These are phyloP conservation scores for Monoplex corrugatus DNA, from an alignment of 2,888 invertebrate species.

Conservation along the genomic window DNA sequence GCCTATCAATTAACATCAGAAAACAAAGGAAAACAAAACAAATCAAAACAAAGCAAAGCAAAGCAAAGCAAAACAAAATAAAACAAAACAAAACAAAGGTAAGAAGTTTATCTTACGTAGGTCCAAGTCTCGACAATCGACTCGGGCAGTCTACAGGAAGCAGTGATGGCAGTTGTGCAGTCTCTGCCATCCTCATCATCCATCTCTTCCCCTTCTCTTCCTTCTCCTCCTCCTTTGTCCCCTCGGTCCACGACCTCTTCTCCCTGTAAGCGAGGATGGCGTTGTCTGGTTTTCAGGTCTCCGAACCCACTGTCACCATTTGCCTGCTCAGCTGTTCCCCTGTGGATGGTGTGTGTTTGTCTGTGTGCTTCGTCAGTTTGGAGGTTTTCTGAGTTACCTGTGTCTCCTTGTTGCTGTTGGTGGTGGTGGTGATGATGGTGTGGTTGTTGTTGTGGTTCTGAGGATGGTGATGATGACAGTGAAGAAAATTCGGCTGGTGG, in stretches of 20 bases:
- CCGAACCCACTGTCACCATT: too few relatives aligned
- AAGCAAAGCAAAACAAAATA: too few relatives aligned
- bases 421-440: background rate
- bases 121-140: slow-evolving; percentile 4
- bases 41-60: background rate
- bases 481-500: background rate
- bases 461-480: background rate
- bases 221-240: background rate
- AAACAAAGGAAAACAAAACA: background rate
- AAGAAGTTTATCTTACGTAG: slow-evolving; percentile 21
- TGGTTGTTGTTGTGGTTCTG: background rate
- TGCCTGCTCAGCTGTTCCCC: too few relatives aligned
- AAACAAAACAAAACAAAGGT: too few relatives aligned
- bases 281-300: too few relatives aligned
- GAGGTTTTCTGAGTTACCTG: background rate
- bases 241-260: background rate
- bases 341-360: background rate
- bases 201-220: background rate
- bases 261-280: background rate
- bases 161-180: background rate
- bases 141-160: background rate
- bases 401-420: background rate
- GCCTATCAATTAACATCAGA: background rate
- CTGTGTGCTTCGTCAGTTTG: background rate
- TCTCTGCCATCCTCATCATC: background rate